Base-by-base conservation (phyloP, 2,888 invertebrate species). In the Caenorhabditis virilis region DNA sequence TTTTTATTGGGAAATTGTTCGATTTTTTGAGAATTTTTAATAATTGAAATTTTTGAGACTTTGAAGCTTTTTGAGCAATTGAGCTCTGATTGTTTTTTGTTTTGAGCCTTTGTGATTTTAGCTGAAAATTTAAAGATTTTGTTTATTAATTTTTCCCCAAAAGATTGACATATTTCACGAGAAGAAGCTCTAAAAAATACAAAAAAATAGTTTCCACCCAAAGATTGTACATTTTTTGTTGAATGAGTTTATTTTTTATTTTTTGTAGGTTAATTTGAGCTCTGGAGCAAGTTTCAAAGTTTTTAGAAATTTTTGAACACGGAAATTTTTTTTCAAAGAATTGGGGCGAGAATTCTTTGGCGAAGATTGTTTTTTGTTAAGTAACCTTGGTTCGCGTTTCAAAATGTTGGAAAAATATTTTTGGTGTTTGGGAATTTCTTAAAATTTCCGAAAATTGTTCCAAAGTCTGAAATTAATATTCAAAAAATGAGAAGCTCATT, bases 321-420 rank as follows among this genome's bases (percentile, higher is more conserved):
- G n/a, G n/a, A n/a, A n/a, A n/a, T n/a, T n/a, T n/a, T n/a, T n/a
- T 30, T 30, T 18, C 11, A 11, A 38, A 20, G 18, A 38, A 38
- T 38, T n/a, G 6, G n/a, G 36, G n/a, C n/a, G 36, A 36, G 20
- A 38, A 20, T 38, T 13, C 6, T 38, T 42, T 18, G 45, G 45
- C 20, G 45, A 45, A 45, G 45, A 45, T 45, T 45, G 45, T 45
- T 42, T 18, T 30, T 45, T 45, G 45, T 45, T 45, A 27, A 45
- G 45, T 45, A 45, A 20, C 45, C 45, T 11, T 42, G 4, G 16
- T 20, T 20, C 18, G 5, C 20, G 3, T 18, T 18, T 4, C 20
- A 18, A 20, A 18, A 20, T 3, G 11, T 18, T n/a, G 3, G 4
- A 38, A 18, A 2, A 18, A 15, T 4, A 3, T 38, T 38, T 20